Conservation (phyloP, 2,888 invertebrate species). For the Actias luna region DNA sequence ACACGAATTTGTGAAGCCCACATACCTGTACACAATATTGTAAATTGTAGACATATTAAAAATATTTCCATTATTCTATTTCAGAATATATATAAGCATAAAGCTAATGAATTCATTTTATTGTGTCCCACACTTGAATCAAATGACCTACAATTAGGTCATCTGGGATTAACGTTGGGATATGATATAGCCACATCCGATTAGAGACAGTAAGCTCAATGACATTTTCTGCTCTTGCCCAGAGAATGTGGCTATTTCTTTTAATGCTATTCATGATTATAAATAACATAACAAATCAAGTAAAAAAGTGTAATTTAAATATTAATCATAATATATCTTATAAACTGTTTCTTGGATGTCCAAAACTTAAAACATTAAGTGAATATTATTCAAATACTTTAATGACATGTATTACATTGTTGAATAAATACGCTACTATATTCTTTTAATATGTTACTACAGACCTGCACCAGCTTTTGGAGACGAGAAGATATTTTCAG, state of each 20-base stretch:
- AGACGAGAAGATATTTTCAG: constrained; percentile 96
- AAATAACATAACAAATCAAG: no score
- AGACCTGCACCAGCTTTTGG: constrained; percentile 93
- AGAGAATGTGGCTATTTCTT: constrained; percentile 68
- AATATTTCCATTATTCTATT: no score
- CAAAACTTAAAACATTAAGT: no score
- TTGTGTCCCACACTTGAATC: constrained; percentile 76
- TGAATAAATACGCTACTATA: not conserved
- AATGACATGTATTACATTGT: no score
- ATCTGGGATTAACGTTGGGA: constrained; percentile 79
- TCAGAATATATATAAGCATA: no score
- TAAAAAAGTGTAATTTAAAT: no score
- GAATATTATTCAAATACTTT: no score
- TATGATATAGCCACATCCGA: constrained; percentile 73
- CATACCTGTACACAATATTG: constrained; percentile 82
- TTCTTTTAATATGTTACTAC: not conserved
- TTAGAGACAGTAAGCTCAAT: constrained; percentile 69
- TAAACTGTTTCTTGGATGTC: no score
- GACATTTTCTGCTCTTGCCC: constrained; percentile 74
- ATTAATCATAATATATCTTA: not conserved
- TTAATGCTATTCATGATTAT: no score
- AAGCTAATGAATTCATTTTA: not conserved
- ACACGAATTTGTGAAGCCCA: constrained; percentile 97
- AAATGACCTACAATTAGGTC: constrained; percentile 64
- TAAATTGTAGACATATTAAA: no score